Conservation (phyloP, 2,888 invertebrate species). For the Stegophylla sp. region DNA sequence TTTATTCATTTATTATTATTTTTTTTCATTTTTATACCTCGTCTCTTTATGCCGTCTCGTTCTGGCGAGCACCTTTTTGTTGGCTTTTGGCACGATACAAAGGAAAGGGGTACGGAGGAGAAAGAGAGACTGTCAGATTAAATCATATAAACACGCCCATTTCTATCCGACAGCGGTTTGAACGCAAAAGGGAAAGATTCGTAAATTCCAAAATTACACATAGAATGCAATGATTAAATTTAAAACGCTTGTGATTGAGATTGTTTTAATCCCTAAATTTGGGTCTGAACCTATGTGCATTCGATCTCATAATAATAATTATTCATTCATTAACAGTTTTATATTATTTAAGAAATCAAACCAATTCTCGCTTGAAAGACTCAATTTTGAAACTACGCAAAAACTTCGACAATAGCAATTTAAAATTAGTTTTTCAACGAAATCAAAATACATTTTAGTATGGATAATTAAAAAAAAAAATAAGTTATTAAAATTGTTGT, state of each 20-base stretch:
- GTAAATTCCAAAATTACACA: conserved; percentile 22
- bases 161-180: conserved; percentile 28
- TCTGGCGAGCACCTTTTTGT: conserved; percentile 28
- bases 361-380: neutral
- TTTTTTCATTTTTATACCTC: conserved; percentile 20
- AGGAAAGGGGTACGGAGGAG: neutral
- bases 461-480: neutral
- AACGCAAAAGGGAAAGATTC: neutral
- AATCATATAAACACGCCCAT: conserved; percentile 23
- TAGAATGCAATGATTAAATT: conserved; percentile 23
- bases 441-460: too few species aligned
- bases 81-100: neutral
- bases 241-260: neutral
- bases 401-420: neutral
- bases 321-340: neutral
- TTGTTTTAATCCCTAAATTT: neutral
- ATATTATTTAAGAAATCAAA: neutral
- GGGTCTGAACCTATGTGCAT: neutral
- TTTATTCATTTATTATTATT: too few species aligned
- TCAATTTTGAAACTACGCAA: too few species aligned
- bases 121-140: conserved; percentile 23
- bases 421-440: conserved; percentile 9
- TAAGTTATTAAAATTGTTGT: neutral
- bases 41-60: conserved; percentile 14
- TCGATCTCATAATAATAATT: neutral